Evolutionary conservation across 2,113 vertebrate genomes (phyloP).

Genomic region (Takifugu bimaculatus): DNA sequence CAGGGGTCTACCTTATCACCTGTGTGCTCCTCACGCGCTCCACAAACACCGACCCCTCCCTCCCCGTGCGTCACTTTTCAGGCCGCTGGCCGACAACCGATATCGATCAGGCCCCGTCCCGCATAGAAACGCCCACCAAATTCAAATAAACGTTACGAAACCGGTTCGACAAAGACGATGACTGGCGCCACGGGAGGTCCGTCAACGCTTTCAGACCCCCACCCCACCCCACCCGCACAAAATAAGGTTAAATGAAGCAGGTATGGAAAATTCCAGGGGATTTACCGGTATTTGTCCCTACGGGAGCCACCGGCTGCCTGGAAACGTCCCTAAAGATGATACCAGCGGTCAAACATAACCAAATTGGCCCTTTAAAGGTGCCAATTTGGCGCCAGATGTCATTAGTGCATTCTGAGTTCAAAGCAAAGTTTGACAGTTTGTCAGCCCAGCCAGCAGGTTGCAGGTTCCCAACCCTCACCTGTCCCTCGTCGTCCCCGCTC

Average conservation of each 20-base stretch:
- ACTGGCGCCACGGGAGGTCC: too few species aligned
- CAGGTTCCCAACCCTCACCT: slow-evolving; percentile 48
- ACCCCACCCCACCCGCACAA: too few species aligned
- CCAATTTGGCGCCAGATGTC: too few species aligned
- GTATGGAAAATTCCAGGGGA: neutral
- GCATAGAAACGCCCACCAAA: slow-evolving; percentile 18
- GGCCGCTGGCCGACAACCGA: slow-evolving; percentile 25
- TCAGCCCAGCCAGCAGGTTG: neutral
- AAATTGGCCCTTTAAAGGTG: neutral
- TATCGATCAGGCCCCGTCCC: neutral
- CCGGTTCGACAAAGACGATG: too few species aligned
- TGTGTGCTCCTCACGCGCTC: slow-evolving; percentile 18
- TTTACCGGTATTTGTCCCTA: neutral
- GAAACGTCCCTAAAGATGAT: neutral
- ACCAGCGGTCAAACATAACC: neutral
- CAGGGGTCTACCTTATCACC: slow-evolving; percentile 24
- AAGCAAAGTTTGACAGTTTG: neutral
- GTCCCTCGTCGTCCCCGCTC: slow-evolving; percentile 31
- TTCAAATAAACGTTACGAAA: slow-evolving; percentile 2
- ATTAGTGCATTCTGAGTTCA: too few species aligned
- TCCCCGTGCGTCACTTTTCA: slow-evolving; percentile 8
- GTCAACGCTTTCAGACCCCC: neutral
- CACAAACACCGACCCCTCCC: neutral
- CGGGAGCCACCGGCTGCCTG: neutral
- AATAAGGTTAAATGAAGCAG: neutral